A percentile compares a stretch with the other conserved stretches of the same genome.
phyloP scores from a whole-genome alignment of 1,140 invertebrate species.

The Andrena cerasifolii region DNA sequence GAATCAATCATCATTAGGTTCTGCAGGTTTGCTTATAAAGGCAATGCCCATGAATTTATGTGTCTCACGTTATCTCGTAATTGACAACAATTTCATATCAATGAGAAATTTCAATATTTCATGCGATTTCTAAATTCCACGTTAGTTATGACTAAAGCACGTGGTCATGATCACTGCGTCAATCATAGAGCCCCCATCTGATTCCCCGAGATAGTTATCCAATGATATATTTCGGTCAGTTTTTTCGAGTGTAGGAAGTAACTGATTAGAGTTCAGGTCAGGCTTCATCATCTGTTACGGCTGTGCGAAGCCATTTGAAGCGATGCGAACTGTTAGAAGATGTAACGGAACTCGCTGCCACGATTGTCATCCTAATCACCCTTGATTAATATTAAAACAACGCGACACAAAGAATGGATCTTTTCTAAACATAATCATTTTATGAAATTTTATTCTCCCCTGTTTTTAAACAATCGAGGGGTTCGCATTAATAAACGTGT shows the following conservation, averaged over 20 bases:
- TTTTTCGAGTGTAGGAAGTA: constrained; percentile 18
- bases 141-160: no score
- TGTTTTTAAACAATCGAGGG: no score
- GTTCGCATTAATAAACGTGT: no score
- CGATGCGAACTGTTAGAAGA: neutral
- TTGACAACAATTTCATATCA: no score
- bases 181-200: neutral
- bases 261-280: constrained; percentile 24
- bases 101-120: no score
- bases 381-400: neutral
- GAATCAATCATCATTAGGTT: no score
- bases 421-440: no score
- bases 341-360: neutral
- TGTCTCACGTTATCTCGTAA: no score
- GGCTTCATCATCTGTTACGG: neutral
- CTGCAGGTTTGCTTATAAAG: no score
- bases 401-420: no score
- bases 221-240: constrained; percentile 24
- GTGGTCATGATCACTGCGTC: neutral
- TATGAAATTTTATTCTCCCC: no score
- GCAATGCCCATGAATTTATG: no score
- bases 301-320: neutral
- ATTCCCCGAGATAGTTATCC: constrained; percentile 3
- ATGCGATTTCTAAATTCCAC: neutral
- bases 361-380: neutral